A percentile compares a stretch with the other conserved stretches of the same genome.
Conservation (phyloP, 2,113 vertebrate species). For the Arvicanthis niloticus region DNA sequence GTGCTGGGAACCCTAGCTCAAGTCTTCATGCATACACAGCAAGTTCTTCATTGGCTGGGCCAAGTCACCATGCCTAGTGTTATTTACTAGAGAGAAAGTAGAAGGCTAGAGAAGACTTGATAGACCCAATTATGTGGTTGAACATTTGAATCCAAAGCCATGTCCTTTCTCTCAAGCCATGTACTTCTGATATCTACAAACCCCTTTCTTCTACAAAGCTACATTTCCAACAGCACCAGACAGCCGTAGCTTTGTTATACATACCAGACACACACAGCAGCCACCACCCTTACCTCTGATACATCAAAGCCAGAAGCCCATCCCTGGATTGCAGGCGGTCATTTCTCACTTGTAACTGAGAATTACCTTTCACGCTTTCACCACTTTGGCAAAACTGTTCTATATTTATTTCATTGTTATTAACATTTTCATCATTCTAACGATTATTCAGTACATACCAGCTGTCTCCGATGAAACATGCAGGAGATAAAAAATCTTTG, state of each 20-base stretch:
- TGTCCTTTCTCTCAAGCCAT: not conserved
- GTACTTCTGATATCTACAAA: not conserved
- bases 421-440: slow-evolving; percentile 79
- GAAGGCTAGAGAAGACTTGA: not conserved
- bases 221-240: not conserved
- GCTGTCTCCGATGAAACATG: slow-evolving; percentile 73
- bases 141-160: slow-evolving; percentile 10
- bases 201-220: not conserved
- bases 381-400: slow-evolving; percentile 38
- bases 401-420: slow-evolving; percentile 76
- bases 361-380: slow-evolving; percentile 55
- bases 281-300: not conserved
- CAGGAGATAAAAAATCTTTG: slow-evolving; percentile 74
- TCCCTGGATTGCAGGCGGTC: not conserved
- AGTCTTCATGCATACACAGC: not conserved
- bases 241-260: not conserved
- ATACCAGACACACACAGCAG: not conserved
- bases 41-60: not conserved
- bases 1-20: not conserved
- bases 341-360: slow-evolving; percentile 70
- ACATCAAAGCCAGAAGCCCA: slow-evolving; percentile 5
- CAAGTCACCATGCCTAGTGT: not conserved
- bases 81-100: not conserved
- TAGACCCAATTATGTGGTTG: not conserved
- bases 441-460: slow-evolving; percentile 71